Evolutionary conservation across 1,140 invertebrate genomes (phyloP), one percentile per base, ranked within the genome.

Genomic region (Procambarus clarkii): DNA sequence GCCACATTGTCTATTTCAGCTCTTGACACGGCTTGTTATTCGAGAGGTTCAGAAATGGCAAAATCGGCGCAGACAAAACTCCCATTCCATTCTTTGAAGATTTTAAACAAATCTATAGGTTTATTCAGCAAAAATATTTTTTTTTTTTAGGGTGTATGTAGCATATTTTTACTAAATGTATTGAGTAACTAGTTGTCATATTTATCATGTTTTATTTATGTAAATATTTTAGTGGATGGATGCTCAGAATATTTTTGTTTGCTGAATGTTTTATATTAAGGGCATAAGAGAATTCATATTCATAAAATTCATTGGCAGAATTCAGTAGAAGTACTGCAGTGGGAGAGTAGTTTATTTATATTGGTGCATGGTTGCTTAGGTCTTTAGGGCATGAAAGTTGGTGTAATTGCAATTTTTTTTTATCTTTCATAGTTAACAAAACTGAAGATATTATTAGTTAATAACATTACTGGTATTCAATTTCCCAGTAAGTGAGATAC

Each of bases 1-100:
- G 34, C 50, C 2, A 54, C 50, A 54, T 58, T 81, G 11, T 34
- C 24, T 44, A 9, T 58, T 80, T 5, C 86, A 89, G 87, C 87
- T 89, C 21, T 74, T 89, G 87, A 89, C 87, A 18, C 78, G 87
- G 15, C 69, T 89, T 34, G 87, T 89, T 18, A 71, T 83, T 18
- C 60, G 45, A 9, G 87, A 89, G 50, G 44, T 89, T 24, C 46
- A 21, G 48, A 13, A 54, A 1, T 71, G 64, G 64, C 46, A 15
- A 15, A 64, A 44, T 15, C 64, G 44, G 71, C 48, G 79, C 44
- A 89, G 87, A 54, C 76, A 54, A 74, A 21, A n/a, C 48, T 15
- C 5, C 48, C 74, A 60, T 45, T 15, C 21, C 13, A 9, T 8
- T 44, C 24, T 79, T 13, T 77, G 76, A 87, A 58, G 48, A 76